Percentiles rank a stretch among this genome's conserved stretches.
Conservation (phyloP, 2,113 vertebrate genomes). For the Ciconia boyciana region DNA sequence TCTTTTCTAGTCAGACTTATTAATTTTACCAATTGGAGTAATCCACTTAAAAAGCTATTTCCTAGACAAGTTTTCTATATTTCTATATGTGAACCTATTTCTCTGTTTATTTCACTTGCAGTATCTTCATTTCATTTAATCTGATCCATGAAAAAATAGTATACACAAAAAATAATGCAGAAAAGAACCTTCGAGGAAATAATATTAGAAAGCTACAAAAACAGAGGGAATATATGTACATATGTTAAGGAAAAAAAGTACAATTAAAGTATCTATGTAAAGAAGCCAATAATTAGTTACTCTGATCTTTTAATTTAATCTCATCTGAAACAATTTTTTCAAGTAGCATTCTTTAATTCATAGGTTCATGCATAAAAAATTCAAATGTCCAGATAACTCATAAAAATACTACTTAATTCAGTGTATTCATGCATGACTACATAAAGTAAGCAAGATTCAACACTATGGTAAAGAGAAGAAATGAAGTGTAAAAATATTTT, state of each 20-base stretch:
- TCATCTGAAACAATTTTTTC: neutral
- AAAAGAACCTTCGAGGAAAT: neutral
- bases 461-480: constrained; percentile 9
- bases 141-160: neutral
- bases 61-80: neutral
- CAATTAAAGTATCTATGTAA: neutral
- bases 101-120: neutral
- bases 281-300: neutral
- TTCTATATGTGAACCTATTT: neutral
- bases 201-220: neutral
- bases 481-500: constrained; percentile 32
- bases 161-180: neutral
- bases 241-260: neutral
- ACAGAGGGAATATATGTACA: neutral
- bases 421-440: neutral
- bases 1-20: neutral
- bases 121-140: neutral
- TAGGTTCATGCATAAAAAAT: neutral
- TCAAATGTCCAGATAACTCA: neutral
- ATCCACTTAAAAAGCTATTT: neutral
- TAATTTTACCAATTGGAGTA: neutral
- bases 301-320: constrained; percentile 9
- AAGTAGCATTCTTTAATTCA: neutral
- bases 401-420: neutral
- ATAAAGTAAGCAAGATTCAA: constrained; percentile 11